Evolutionary conservation across 2,888 invertebrate genomes (phyloP).

Genomic region (Himalopsyche tibetana): DNA sequence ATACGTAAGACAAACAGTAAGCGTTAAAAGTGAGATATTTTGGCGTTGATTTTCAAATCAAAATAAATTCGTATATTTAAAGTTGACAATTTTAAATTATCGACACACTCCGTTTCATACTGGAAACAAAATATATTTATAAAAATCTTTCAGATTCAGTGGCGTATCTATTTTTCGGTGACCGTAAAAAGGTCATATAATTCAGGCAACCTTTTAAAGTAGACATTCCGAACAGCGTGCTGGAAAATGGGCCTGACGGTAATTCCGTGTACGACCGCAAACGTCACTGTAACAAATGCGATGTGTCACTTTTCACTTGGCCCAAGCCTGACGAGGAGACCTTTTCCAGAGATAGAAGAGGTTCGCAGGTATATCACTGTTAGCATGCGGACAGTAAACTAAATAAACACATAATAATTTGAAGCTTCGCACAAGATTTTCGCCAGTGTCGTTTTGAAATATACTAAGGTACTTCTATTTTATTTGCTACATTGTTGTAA

Average conservation of each 20-base stretch:
- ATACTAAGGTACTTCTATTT: not conserved
- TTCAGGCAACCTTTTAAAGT: conserved; percentile 21
- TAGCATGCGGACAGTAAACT: conserved; percentile 3
- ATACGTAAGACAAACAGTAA: no score
- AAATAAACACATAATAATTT: conserved; percentile 20
- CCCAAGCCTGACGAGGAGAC: conserved; percentile 40
- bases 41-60: no score
- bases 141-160: not conserved
- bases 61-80: no score
- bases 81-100: no score
- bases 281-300: conserved; percentile 49
- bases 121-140: not conserved
- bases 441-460: not conserved
- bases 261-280: conserved; percentile 41
- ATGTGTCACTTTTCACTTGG: conserved; percentile 53
- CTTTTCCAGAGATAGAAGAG: conserved; percentile 25
- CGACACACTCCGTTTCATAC: no score
- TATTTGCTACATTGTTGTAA: not conserved
- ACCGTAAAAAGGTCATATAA: not conserved
- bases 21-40: no score
- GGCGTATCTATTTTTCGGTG: not conserved
- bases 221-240: not conserved
- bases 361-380: conserved; percentile 25
- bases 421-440: not conserved
- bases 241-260: conserved; percentile 5